Evolutionary conservation across 2,113 vertebrate species (phyloP), one percentile per base, ranked within the genome.

Genomic region (Syrrhaptes paradoxus): DNA sequence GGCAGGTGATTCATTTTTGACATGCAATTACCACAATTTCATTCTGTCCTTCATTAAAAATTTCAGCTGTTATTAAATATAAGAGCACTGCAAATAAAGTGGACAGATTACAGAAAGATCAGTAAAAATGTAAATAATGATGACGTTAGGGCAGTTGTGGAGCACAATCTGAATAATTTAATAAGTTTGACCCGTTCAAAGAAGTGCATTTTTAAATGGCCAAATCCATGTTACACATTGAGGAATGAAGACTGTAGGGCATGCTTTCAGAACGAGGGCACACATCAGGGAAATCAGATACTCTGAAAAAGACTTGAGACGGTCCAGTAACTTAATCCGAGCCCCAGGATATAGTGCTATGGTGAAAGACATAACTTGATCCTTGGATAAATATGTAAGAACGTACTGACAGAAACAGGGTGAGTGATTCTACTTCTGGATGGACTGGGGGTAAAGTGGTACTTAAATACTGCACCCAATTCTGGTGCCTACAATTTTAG

Each of bases 131-230:
- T 86, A 88, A 93, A 86, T 46, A 86, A 46, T 24, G 2, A 24
- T 19, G 48, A 26, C 0, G 0, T 22, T 22, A 26, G 8, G 34
- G 31, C 13, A 73, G 28, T 34, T 22, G 24, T 24, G 26, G n/a
- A 55, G 51, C 55, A 46, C 32, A 21, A 6, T 6, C 59, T 41
- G 34, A 11, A 43, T 48, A 2, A 2, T 51, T 81, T 62, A 6
- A 22, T 19, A 68, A 49, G 16, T 49, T 11, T 51, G 55, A 67
- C 26, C 17, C 5, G 1, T 74, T 48, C 59, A 52, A 41, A 87
- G 4, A 24, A 77, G 7, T n/a, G 7, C 4, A 2, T 45, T 78
- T 90, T 65, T 15, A 63, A 59, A 34, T 6, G 17, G 26, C 29
- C 55, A 84, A 74, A 55, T 28, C 10, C 18, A 29, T 81, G 43